A percentile compares a stretch with the other conserved stretches of the same genome.
Evolutionary conservation across 2,797 vertebrate genomes (phyloP).

Genomic region (Muraenolepis orangiensis): DNA sequence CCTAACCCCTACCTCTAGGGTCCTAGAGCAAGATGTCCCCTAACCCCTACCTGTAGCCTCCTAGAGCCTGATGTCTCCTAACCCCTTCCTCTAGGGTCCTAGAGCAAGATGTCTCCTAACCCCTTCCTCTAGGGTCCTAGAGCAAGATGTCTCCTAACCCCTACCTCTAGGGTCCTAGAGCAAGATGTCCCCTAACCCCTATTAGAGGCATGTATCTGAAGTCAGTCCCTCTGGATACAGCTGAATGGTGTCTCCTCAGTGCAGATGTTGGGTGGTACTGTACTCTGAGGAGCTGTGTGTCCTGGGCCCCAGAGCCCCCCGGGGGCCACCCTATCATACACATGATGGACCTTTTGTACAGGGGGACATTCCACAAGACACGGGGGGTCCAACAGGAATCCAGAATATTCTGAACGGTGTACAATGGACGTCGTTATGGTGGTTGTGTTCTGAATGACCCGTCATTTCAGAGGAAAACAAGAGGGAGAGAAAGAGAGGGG

Average conservation of each 20-base stretch:
- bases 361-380: constrained; percentile 47
- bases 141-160: no score
- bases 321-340: constrained; percentile 53
- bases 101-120: no score
- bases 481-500: background rate
- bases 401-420: constrained; percentile 38
- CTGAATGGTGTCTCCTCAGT: no score
- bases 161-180: no score
- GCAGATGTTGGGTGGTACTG: constrained; percentile 59
- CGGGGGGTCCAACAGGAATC: constrained; percentile 49
- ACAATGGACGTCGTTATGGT: constrained; percentile 55
- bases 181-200: no score
- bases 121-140: background rate
- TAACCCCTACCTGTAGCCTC: no score
- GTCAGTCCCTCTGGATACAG: no score
- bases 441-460: constrained; percentile 53
- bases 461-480: constrained; percentile 27
- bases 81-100: no score
- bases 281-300: constrained; percentile 55
- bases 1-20: no score
- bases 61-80: no score
- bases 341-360: constrained; percentile 62
- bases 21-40: no score
- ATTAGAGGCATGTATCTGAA: no score
- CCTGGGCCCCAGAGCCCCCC: constrained; percentile 32